These are phyloP conservation scores for Holocentrus rufus DNA, from an alignment of 2,797 vertebrate species.

Conservation along the genomic window DNA sequence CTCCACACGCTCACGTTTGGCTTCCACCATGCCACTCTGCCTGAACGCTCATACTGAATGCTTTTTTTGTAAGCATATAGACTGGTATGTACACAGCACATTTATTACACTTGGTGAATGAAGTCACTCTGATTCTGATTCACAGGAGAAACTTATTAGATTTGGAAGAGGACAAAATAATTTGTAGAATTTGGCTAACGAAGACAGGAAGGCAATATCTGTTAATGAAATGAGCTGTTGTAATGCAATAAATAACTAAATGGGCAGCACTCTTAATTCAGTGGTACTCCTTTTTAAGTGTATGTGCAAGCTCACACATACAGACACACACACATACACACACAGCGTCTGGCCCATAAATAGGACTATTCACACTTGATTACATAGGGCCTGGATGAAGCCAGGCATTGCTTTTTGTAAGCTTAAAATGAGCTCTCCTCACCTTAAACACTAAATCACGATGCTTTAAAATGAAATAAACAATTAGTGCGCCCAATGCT, in stretches of 20 bases:
- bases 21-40: constrained; percentile 8
- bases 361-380: background rate
- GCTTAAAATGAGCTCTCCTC: constrained; percentile 28
- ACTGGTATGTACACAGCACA: background rate
- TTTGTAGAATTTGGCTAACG: too few species aligned
- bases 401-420: background rate
- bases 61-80: background rate
- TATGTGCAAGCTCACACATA: background rate
- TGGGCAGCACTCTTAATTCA: background rate
- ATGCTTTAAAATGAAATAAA: constrained; percentile 8
- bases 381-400: too few species aligned
- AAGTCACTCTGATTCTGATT: too few species aligned
- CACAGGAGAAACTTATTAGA: too few species aligned
- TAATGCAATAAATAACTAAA: background rate
- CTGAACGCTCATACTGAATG: constrained; percentile 14
- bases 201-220: background rate
- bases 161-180: too few species aligned
- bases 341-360: background rate
- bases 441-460: background rate
- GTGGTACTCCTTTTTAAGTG: background rate
- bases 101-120: too few species aligned
- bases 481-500: background rate
- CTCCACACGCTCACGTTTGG: constrained; percentile 21
- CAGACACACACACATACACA: background rate
- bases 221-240: background rate